Evolutionary conservation across 2,888 invertebrate species (phyloP).

Genomic region (Synanthedon andrenaeformis): DNA sequence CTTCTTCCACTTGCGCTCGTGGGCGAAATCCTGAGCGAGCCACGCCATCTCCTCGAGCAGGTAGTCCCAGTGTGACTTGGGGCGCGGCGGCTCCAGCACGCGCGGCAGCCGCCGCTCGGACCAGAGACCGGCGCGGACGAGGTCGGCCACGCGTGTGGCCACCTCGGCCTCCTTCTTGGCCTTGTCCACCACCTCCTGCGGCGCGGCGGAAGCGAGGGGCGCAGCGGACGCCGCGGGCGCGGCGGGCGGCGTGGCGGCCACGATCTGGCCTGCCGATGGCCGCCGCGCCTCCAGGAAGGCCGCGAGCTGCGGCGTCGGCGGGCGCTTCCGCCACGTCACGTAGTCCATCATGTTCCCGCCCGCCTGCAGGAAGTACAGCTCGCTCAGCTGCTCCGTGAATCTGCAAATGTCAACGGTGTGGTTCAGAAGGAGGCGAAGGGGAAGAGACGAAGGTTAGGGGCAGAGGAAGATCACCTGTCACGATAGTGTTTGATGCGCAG

Average conservation of each 20-base stretch:
- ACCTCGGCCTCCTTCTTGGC: constrained; percentile 88
- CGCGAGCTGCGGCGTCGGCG: constrained; percentile 79
- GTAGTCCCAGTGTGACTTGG: constrained; percentile 98
- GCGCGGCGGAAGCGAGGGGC: constrained; percentile 58
- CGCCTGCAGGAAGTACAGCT: constrained; percentile 87
- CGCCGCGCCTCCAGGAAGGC: constrained; percentile 81
- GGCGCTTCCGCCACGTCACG: constrained; percentile 84
- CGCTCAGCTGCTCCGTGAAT: constrained; percentile 83
- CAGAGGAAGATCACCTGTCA: constrained; percentile 59
- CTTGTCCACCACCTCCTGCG: constrained; percentile 54
- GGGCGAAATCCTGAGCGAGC: constrained; percentile 97
- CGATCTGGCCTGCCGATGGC: constrained; percentile 49
- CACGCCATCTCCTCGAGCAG: constrained; percentile 98
- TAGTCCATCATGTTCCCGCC: constrained; percentile 92
- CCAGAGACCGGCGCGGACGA: constrained; percentile 96
- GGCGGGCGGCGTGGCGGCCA: constrained; percentile 52
- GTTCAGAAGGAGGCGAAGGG: too few relatives aligned
- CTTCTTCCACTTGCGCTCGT: constrained; percentile 98
- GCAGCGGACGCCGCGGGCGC: constrained; percentile 55
- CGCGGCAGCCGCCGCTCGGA: constrained; percentile 91
- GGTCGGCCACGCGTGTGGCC: constrained; percentile 89
- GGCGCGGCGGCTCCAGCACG: constrained; percentile 88
- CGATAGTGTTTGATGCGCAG: constrained; percentile 76
- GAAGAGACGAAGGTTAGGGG: too few relatives aligned
- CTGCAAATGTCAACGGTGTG: constrained; percentile 26